Evolutionary conservation across 2,888 invertebrate genomes (phyloP).

Genomic region (Steinernema scapterisci): DNA sequence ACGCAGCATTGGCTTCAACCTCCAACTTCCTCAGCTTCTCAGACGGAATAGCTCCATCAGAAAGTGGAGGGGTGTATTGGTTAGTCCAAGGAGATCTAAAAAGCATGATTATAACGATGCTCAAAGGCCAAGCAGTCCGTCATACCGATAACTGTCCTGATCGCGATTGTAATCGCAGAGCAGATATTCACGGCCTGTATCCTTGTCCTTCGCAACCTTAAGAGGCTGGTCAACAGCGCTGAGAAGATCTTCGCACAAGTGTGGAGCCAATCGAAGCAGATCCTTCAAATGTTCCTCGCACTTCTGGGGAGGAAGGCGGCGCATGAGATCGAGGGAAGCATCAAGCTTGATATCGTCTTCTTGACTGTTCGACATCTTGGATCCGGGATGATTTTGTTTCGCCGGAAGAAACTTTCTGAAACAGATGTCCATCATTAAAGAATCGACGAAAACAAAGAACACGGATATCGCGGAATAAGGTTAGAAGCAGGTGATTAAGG

Average conservation of each 20-base stretch:
- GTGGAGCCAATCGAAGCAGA: constrained; percentile 91
- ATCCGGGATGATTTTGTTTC: neutral
- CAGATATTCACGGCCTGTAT: constrained; percentile 92
- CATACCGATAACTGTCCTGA: constrained; percentile 89
- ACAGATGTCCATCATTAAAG: too few species aligned
- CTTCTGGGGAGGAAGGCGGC: constrained; percentile 96
- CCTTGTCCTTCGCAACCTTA: constrained; percentile 90
- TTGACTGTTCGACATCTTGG: constrained; percentile 39
- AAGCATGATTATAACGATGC: too few species aligned
- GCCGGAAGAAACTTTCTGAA: too few species aligned
- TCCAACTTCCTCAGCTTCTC: constrained; percentile 92
- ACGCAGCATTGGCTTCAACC: constrained; percentile 96
- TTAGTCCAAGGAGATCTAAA: constrained; percentile 96
- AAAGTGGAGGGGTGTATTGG: constrained; percentile 92
- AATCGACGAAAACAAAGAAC: too few species aligned
- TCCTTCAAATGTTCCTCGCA: constrained; percentile 97
- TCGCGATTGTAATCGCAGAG: constrained; percentile 98
- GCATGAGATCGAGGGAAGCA: constrained; percentile 97
- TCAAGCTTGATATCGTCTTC: constrained; percentile 77
- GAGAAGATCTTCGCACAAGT: constrained; percentile 90
- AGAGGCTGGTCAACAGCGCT: constrained; percentile 97
- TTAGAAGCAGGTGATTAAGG: too few species aligned
- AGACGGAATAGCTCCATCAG: constrained; percentile 98
- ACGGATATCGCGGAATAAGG: too few species aligned
- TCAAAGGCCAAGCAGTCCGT: too few species aligned